Conservation (phyloP, 2,797 vertebrate genomes). For the Characodon lateralis region DNA sequence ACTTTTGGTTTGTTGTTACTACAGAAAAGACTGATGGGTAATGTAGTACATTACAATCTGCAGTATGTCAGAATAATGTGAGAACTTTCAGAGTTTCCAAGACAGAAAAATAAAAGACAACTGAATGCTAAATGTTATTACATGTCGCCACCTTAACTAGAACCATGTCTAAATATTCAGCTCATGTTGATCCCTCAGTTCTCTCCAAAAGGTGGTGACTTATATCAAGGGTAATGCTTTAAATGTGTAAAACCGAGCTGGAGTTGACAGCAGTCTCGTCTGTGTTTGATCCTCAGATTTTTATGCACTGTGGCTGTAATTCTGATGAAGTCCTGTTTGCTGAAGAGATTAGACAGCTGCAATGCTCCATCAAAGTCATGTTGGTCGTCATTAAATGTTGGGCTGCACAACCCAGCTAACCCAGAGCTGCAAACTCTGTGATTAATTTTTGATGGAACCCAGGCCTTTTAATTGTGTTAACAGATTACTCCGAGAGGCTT, state of each 20-base stretch:
- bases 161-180: not conserved
- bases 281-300: slow-evolving; percentile 35
- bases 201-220: slow-evolving; percentile 23
- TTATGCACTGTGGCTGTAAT: slow-evolving; percentile 26
- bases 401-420: slow-evolving; percentile 7
- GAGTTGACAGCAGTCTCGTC: slow-evolving; percentile 23
- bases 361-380: slow-evolving; percentile 33
- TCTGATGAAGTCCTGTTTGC: slow-evolving; percentile 30
- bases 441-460: slow-evolving; percentile 50
- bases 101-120: not conserved
- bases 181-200: not conserved
- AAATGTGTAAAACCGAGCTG: slow-evolving; percentile 16
- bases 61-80: not conserved
- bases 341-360: slow-evolving; percentile 24
- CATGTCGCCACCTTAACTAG: not conserved
- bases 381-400: slow-evolving; percentile 44
- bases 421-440: slow-evolving; percentile 12
- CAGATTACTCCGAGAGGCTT: slow-evolving; percentile 54
- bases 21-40: not conserved
- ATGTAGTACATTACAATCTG: not conserved
- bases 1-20: not conserved
- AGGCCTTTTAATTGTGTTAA: slow-evolving; percentile 53
- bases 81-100: no score
- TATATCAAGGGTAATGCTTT: slow-evolving; percentile 7
- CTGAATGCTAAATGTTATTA: not conserved